Conservation (phyloP, 2,797 vertebrate species). For the Notolepis coatsorum region DNA sequence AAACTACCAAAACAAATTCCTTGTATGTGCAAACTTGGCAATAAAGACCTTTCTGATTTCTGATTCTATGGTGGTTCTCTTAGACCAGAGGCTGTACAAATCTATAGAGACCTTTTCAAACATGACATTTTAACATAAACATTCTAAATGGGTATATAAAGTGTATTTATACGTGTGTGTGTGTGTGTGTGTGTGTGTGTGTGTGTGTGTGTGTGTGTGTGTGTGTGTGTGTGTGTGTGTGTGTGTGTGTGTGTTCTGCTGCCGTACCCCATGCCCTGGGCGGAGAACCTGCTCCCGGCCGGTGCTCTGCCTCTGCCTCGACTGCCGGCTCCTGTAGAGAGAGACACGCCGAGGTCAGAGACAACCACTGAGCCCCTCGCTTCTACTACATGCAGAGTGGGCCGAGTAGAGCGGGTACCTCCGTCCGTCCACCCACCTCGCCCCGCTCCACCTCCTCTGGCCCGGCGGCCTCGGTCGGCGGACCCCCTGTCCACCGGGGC, state of each 20-base stretch:
- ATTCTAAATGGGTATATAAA: too few species aligned
- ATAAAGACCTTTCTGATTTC: too few species aligned
- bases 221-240: too few species aligned
- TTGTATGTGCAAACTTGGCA: too few species aligned
- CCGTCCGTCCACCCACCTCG: constrained; percentile 78
- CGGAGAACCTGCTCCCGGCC: constrained; percentile 89
- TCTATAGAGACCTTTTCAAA: too few species aligned
- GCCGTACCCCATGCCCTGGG: constrained; percentile 95
- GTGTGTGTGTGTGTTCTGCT: neutral
- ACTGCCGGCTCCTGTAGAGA: constrained; percentile 85
- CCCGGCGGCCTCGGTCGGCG: constrained; percentile 79
- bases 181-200: too few species aligned
- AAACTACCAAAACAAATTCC: too few species aligned
- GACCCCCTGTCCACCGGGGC: constrained; percentile 84
- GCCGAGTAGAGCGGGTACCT: neutral
- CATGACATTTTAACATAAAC: too few species aligned
- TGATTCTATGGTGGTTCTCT: too few species aligned
- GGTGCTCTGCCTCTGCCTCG: constrained; percentile 89
- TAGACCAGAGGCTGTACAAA: too few species aligned
- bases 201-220: too few species aligned
- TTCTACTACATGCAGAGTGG: neutral
- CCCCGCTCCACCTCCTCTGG: constrained; percentile 63
- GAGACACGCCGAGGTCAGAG: constrained; percentile 35
- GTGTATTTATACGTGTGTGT: too few species aligned
- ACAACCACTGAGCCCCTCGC: neutral